phyloP scores from a whole-genome alignment of 2,888 invertebrate species.

The Saturnia pavonia region DNA sequence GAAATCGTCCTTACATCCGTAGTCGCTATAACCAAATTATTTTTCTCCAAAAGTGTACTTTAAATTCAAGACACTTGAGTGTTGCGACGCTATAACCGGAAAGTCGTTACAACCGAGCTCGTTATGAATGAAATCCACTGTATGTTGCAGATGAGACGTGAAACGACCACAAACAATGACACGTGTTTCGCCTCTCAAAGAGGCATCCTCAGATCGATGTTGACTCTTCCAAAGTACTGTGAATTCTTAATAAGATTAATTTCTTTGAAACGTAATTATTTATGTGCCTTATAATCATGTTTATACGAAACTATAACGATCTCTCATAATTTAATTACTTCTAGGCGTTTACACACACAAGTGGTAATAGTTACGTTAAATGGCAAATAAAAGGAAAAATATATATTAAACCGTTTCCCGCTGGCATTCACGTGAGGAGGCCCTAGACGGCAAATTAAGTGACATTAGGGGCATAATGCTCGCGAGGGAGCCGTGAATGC shows the following conservation, averaged over 20 bases:
- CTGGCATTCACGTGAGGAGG: slow-evolving; percentile 76
- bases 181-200: too few relatives aligned
- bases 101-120: too few relatives aligned
- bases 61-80: too few relatives aligned
- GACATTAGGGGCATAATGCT: slow-evolving; percentile 78
- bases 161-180: too few relatives aligned
- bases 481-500: slow-evolving; percentile 71
- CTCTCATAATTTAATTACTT: slow-evolving; percentile 72
- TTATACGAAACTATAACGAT: slow-evolving; percentile 56
- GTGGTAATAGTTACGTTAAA: slow-evolving; percentile 71
- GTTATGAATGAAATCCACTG: too few relatives aligned
- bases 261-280: not conserved
- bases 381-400: slow-evolving; percentile 66
- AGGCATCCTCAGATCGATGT: too few relatives aligned
- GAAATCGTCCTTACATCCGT: too few relatives aligned
- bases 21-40: too few relatives aligned
- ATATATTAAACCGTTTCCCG: slow-evolving; percentile 74
- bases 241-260: not conserved
- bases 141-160: too few relatives aligned
- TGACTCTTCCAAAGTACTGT: too few relatives aligned
- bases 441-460: slow-evolving; percentile 80
- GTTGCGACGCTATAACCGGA: too few relatives aligned
- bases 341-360: slow-evolving; percentile 74
- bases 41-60: too few relatives aligned
- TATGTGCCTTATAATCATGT: not conserved